Evolutionary conservation across 1,140 invertebrate species (phyloP).

Genomic region (Hyphantria cunea): DNA sequence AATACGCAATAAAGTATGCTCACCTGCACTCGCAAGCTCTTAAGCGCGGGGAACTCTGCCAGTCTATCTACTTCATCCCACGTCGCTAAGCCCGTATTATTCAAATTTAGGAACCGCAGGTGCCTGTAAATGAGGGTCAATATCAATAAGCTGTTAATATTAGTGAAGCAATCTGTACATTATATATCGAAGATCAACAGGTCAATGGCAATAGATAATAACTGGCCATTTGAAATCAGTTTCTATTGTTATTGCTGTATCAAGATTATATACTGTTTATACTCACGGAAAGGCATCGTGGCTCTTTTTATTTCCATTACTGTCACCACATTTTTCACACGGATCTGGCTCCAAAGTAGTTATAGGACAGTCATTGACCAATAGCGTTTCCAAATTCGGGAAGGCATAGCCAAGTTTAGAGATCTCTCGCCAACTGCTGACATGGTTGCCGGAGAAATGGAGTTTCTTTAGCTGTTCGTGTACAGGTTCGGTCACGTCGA

Average conservation of each 20-base stretch:
- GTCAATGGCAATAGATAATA: slow-evolving; percentile 48
- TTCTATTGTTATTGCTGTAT: neutral
- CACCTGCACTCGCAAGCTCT: slow-evolving; percentile 91
- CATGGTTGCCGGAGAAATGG: slow-evolving; percentile 92
- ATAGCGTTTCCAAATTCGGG: slow-evolving; percentile 91
- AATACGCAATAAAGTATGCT: slow-evolving; percentile 40
- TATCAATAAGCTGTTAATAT: slow-evolving; percentile 12
- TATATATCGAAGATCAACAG: slow-evolving; percentile 46
- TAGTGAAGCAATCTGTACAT: slow-evolving; percentile 7
- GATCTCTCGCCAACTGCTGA: slow-evolving; percentile 91
- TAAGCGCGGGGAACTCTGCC: slow-evolving; percentile 90
- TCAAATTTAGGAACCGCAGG: slow-evolving; percentile 91
- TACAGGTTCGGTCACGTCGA: slow-evolving; percentile 86
- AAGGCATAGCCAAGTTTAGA: slow-evolving; percentile 92
- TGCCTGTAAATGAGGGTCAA: slow-evolving; percentile 80
- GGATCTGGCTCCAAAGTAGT: slow-evolving; percentile 83
- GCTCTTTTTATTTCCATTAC: slow-evolving; percentile 70
- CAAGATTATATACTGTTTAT: slow-evolving; percentile 10
- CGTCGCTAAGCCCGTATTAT: slow-evolving; percentile 89
- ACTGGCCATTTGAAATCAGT: slow-evolving; percentile 23
- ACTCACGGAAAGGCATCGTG: slow-evolving; percentile 75
- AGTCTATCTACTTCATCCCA: slow-evolving; percentile 95
- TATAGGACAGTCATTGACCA: slow-evolving; percentile 93
- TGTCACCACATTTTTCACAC: slow-evolving; percentile 67
- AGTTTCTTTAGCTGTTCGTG: slow-evolving; percentile 88